These are phyloP conservation scores for Caenorhabditis macrosperma DNA, from an alignment of 2,888 invertebrate genomes.

Conservation along the genomic window DNA sequence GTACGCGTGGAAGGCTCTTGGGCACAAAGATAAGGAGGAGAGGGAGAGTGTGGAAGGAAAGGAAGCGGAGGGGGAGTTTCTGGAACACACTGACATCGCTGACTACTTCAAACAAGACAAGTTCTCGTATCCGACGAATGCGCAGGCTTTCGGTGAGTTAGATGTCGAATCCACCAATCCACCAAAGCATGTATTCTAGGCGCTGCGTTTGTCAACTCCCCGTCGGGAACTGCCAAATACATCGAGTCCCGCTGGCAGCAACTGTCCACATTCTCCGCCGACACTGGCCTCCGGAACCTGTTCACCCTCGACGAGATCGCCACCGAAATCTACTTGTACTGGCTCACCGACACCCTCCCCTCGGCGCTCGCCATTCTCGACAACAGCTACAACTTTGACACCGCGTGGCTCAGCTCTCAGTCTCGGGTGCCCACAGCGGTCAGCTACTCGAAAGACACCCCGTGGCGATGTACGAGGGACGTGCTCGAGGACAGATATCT, in stretches of 20 bases:
- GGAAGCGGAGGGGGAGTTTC: background rate
- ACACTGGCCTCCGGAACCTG: slow-evolving; percentile 54
- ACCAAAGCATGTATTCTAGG: slow-evolving; percentile 1
- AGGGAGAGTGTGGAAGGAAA: background rate
- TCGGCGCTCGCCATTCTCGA: slow-evolving; percentile 50
- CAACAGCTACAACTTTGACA: slow-evolving; percentile 45
- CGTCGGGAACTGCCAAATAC: slow-evolving; percentile 51
- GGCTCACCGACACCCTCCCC: slow-evolving; percentile 64
- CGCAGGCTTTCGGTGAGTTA: slow-evolving; percentile 38
- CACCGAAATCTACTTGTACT: slow-evolving; percentile 70
- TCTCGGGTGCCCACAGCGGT: slow-evolving; percentile 35
- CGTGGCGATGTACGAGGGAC: slow-evolving; percentile 42
- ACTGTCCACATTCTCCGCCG: slow-evolving; percentile 27
- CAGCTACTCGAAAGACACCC: slow-evolving; percentile 44
- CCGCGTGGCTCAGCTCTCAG: slow-evolving; percentile 44
- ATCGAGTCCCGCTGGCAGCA: slow-evolving; percentile 60
- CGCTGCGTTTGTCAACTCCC: slow-evolving; percentile 52
- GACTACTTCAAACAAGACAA: slow-evolving; percentile 44
- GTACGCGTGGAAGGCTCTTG: slow-evolving; percentile 35
- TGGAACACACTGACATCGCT: slow-evolving; percentile 23
- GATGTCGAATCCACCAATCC: background rate
- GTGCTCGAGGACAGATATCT: slow-evolving; percentile 50
- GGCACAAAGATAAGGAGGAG: background rate
- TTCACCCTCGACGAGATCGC: slow-evolving; percentile 71
- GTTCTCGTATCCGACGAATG: slow-evolving; percentile 36